phyloP scores from a whole-genome alignment of 1,140 invertebrate genomes.

The Adoxophyes honmai region DNA sequence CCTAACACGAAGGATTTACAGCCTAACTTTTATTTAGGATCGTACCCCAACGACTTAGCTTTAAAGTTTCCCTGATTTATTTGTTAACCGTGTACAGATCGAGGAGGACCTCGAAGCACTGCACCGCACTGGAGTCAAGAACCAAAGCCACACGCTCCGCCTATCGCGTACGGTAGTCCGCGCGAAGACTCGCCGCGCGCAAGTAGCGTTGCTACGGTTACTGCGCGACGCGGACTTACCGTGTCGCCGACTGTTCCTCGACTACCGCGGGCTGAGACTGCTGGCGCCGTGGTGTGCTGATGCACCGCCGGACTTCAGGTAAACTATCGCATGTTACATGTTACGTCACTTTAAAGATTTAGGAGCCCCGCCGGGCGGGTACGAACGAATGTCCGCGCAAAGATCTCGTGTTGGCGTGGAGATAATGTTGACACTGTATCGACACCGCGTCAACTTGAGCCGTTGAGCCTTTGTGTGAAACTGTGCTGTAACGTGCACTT shows the following conservation, averaged over 20 bases:
- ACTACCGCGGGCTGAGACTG: conserved; percentile 94
- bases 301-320: conserved; percentile 79
- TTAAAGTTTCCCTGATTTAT: no score
- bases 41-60: no score
- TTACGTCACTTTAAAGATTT: no score
- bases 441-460: no score
- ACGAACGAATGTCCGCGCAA: no score
- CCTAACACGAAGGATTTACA: no score
- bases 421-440: no score
- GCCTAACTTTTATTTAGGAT: no score
- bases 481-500: no score
- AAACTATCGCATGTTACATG: conserved; percentile 29
- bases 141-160: conserved; percentile 91
- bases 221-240: conserved; percentile 86
- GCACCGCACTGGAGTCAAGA: conserved; percentile 86
- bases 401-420: no score
- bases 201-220: conserved; percentile 83
- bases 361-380: no score
- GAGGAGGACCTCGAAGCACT: conserved; percentile 89
- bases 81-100: conserved; percentile 77
- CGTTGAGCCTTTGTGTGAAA: no score
- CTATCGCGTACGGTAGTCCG: conserved; percentile 94
- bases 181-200: conserved; percentile 87
- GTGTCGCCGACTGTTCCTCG: conserved; percentile 92
- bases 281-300: conserved; percentile 95